A percentile compares a stretch with the other conserved stretches of the same genome.
These are phyloP conservation scores for Leistus spinibarbis DNA, from an alignment of 2,888 invertebrate genomes.

Conservation along the genomic window DNA sequence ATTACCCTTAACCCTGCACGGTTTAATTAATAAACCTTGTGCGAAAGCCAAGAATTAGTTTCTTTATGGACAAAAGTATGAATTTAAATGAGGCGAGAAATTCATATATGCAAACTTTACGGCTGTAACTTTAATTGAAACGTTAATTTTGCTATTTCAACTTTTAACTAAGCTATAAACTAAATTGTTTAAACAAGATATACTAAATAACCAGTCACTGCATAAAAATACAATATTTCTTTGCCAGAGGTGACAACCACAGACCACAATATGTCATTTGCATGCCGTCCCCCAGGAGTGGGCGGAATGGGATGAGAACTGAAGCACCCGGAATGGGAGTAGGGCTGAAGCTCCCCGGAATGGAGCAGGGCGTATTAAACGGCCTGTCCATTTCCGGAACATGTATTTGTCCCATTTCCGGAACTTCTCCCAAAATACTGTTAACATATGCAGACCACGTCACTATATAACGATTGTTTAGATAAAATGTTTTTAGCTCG, in stretches of 20 bases:
- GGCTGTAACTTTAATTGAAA: too few species aligned
- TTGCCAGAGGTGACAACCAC: neutral
- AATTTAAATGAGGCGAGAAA: neutral
- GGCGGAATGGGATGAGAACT: neutral
- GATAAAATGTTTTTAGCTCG: too few species aligned
- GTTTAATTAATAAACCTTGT: neutral
- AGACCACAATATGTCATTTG: neutral
- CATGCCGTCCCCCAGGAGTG: neutral
- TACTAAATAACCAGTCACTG: too few species aligned
- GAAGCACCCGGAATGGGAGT: neutral
- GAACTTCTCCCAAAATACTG: neutral
- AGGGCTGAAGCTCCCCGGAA: neutral
- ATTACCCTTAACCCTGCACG: neutral
- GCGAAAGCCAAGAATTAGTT: neutral
- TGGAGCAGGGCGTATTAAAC: neutral
- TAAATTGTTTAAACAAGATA: neutral
- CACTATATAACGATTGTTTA: too few species aligned
- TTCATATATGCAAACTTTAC: too few species aligned
- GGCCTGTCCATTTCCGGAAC: neutral
- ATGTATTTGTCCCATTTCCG: neutral
- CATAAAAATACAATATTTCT: too few species aligned
- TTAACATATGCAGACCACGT: neutral
- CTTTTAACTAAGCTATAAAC: too few species aligned
- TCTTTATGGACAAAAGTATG: neutral
- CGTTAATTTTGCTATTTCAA: too few species aligned